Conservation (phyloP, 92 coral and sea anemone genomes). For the Palythoa caribaeorum region DNA sequence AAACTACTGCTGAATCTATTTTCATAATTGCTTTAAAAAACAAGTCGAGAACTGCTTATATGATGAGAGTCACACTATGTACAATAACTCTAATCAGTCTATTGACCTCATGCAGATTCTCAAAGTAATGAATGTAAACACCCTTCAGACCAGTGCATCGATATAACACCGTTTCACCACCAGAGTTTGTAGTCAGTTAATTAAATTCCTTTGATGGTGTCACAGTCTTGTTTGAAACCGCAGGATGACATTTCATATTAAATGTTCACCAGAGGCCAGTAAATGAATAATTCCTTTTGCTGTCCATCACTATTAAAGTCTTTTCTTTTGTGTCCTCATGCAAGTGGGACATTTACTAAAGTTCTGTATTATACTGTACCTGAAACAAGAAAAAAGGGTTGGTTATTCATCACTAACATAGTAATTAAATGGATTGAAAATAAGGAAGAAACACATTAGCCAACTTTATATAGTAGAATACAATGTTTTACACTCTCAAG, state of each 20-base stretch:
- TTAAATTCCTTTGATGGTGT: not conserved
- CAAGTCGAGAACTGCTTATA: conserved; percentile 29
- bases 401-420: too few relatives aligned
- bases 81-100: conserved; percentile 31
- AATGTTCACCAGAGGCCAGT: conserved; percentile 15
- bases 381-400: too few relatives aligned
- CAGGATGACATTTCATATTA: conserved; percentile 19
- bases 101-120: conserved; percentile 16
- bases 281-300: not conserved
- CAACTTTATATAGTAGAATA: too few relatives aligned
- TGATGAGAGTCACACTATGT: not conserved
- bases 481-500: too few relatives aligned
- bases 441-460: too few relatives aligned
- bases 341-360: not conserved
- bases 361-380: too few relatives aligned
- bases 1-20: not conserved
- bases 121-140: conserved; percentile 8
- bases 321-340: not conserved
- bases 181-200: not conserved
- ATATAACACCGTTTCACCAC: not conserved
- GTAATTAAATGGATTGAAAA: too few relatives aligned
- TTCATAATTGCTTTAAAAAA: conserved; percentile 22
- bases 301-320: too few relatives aligned
- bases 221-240: not conserved
- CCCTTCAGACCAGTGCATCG: not conserved